These are phyloP conservation scores for Enteromius mattozi DNA, from an alignment of 2,797 vertebrate genomes.

Conservation along the genomic window DNA sequence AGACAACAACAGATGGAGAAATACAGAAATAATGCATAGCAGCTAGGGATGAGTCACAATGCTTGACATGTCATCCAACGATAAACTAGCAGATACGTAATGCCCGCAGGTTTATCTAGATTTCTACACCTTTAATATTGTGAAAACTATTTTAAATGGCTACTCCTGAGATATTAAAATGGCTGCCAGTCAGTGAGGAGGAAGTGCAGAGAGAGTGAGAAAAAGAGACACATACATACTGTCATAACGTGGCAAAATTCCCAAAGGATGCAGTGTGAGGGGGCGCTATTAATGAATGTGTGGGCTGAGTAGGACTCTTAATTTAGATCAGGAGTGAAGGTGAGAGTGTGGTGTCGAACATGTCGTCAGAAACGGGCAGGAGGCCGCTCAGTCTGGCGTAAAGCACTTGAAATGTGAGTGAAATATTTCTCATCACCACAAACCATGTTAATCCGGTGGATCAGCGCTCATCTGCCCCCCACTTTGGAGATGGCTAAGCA, in stretches of 20 bases:
- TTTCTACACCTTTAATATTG: not conserved
- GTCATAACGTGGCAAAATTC: not conserved
- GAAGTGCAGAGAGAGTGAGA: conserved; percentile 24
- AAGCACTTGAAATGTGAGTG: conserved; percentile 52
- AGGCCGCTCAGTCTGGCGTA: conserved; percentile 11
- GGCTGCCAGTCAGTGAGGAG: not conserved
- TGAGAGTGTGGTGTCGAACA: conserved; percentile 42
- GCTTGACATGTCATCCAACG: not conserved
- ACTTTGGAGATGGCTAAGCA: conserved; percentile 44
- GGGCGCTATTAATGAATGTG: conserved; percentile 56
- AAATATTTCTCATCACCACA: conserved; percentile 48
- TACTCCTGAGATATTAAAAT: conserved; percentile 24
- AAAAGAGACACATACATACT: conserved; percentile 11
- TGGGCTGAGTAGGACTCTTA: conserved; percentile 50
- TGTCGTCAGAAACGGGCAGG: conserved; percentile 40
- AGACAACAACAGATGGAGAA: not conserved
- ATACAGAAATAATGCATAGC: not conserved
- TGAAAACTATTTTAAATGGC: conserved; percentile 7
- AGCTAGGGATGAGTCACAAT: conserved; percentile 9
- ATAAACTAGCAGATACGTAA: not conserved
- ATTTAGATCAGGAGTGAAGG: conserved; percentile 56
- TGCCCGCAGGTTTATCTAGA: not conserved
- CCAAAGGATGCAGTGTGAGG: conserved; percentile 11
- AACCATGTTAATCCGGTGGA: conserved; percentile 52
- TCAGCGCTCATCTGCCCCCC: conserved; percentile 45